Evolutionary conservation across 2,113 vertebrate genomes (phyloP).

Genomic region (Nothobranchius furzeri): DNA sequence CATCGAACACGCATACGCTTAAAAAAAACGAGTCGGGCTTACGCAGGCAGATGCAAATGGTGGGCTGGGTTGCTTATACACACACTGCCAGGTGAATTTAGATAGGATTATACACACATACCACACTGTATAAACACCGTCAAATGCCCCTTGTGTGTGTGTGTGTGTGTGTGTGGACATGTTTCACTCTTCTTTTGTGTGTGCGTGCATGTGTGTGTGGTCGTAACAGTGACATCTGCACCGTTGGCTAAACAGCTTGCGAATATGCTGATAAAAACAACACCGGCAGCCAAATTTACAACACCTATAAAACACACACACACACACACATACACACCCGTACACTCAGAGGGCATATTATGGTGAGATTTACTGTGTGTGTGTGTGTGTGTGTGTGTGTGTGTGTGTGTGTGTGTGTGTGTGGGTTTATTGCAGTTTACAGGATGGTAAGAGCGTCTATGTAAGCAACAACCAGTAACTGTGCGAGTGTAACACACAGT

Average conservation of each 20-base stretch:
- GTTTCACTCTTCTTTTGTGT: constrained; percentile 12
- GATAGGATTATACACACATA: constrained; percentile 50
- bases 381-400: too few species aligned
- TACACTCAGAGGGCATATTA: constrained; percentile 70
- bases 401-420: constrained; percentile 70
- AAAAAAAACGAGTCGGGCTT: constrained; percentile 36
- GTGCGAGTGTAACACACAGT: constrained; percentile 1
- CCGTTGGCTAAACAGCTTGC: constrained; percentile 80
- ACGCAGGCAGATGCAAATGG: constrained; percentile 57
- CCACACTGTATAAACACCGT: constrained; percentile 58
- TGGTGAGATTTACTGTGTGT: constrained; percentile 61
- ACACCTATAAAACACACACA: constrained; percentile 69
- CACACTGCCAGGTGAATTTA: constrained; percentile 54
- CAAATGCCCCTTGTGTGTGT: constrained; percentile 28
- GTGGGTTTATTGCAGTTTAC: constrained; percentile 76
- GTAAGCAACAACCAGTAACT: constrained; percentile 68
- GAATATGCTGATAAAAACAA: constrained; percentile 81
- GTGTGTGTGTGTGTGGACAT: constrained; percentile 16
- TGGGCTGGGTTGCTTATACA: constrained; percentile 17
- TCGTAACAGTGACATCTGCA: constrained; percentile 79
- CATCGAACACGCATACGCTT: constrained; percentile 49
- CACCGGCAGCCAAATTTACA: constrained; percentile 77
- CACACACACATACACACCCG: constrained; percentile 43
- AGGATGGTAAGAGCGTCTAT: constrained; percentile 68
- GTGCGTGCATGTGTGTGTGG: constrained; percentile 58